Evolutionary conservation across 2,113 vertebrate species (phyloP), one percentile per base, ranked within the genome.

Genomic region (Andinoacara biseriatus): DNA sequence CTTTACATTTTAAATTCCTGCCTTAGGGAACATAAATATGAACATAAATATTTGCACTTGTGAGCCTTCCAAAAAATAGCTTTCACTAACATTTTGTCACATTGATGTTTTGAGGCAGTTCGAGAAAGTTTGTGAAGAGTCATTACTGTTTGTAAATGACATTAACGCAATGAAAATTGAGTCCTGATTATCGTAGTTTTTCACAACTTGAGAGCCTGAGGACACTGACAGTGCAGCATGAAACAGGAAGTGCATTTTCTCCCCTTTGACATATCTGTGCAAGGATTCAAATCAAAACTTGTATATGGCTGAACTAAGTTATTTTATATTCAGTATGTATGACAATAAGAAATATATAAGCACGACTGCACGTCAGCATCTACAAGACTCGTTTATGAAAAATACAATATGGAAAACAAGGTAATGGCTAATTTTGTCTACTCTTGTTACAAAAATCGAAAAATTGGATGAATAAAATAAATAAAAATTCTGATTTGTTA

Each of bases 401-500:
- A 33, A 33, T 33, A 33, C 33, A 33, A 33, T 33, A 33, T 7
- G 33, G 33, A 33, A 33, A 33, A 33, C 6, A 7, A 33, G 33
- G 6, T 33, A 33, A 33, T 33, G 33, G 7, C 33, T 2, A 33
- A 33, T 33, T 33, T 6, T 33, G 31, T 33, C 31, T 33, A 33
- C 31, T 26, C 26, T 33, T 33, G 31, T 33, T 33, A 33, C 6
- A 33, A 33, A 33, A 33, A 7, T 33, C 7, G 6, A 33, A 33
- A 33, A 33, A 7, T 33, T 7, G 33, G 5, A 6, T 5, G 6
- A 33, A 33, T 6, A 77, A 83, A 85, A 52, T 29, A 46, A 65
- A 43, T 43, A 24, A 5, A 14, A 78, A 20, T 61, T 74, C 54
- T 83, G 75, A 89, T 86, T 40, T 87, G 49, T 26, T 81, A 76